phyloP scores from a whole-genome alignment of 2,797 vertebrate species.

The Microcaecilia unicolor region DNA sequence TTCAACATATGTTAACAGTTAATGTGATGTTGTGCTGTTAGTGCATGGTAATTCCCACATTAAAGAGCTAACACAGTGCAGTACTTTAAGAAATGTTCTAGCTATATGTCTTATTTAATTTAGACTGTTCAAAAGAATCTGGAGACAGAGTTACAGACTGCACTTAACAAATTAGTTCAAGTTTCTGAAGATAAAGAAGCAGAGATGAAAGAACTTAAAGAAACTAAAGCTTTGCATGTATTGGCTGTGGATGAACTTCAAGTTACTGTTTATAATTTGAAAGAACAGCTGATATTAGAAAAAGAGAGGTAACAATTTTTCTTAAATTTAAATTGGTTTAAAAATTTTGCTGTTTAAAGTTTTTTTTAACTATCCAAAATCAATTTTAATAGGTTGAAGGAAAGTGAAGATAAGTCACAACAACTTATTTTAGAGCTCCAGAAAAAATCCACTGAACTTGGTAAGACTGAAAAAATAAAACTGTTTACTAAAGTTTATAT shows the following conservation, averaged over 20 bases:
- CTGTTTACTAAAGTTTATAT: no score
- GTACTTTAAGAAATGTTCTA: slow-evolving; percentile 6
- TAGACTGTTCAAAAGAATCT: slow-evolving; percentile 52
- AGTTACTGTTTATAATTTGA: slow-evolving; percentile 42
- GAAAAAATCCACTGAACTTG: slow-evolving; percentile 55
- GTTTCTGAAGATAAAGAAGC: slow-evolving; percentile 60
- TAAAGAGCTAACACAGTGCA: no score
- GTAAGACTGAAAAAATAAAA: slow-evolving; percentile 50
- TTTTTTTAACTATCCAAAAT: no score
- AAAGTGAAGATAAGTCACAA: slow-evolving; percentile 49
- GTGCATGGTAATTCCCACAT: no score
- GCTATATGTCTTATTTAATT: slow-evolving; percentile 17
- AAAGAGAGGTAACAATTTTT: slow-evolving; percentile 62
- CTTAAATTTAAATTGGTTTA: no score
- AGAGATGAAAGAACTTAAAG: slow-evolving; percentile 58
- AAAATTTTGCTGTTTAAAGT: no score
- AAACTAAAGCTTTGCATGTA: slow-evolving; percentile 48
- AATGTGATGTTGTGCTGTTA: no score
- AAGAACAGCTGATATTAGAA: slow-evolving; percentile 56
- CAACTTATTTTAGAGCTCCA: slow-evolving; percentile 52
- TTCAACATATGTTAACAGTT: no score
- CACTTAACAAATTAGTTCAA: slow-evolving; percentile 48
- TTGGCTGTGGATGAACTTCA: slow-evolving; percentile 54
- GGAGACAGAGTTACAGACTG: slow-evolving; percentile 52
- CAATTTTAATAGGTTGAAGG: slow-evolving; percentile 60